A percentile compares a stretch with the other conserved stretches of the same genome.
phyloP scores from a whole-genome alignment of 2,888 invertebrate species.

The Napeogenes sylphis region DNA sequence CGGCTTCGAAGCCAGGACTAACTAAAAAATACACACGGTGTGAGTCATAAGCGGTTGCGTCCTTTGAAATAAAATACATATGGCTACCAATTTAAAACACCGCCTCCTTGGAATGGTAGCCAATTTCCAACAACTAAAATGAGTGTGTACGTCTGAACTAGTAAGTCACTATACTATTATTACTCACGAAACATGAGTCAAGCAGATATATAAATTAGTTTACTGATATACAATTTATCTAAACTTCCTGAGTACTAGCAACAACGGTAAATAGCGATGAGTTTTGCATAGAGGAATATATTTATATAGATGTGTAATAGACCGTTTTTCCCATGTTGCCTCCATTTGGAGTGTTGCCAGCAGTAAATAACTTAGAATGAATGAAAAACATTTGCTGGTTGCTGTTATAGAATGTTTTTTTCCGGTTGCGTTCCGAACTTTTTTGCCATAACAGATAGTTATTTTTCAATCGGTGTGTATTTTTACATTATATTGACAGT shows the following conservation, averaged over 20 bases:
- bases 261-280: conserved; percentile 3
- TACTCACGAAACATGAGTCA: no score
- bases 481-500: conserved; percentile 7
- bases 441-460: conserved; percentile 25
- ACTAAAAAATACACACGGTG: conserved; percentile 8
- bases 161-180: no score
- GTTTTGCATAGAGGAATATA: no score
- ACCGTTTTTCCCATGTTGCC: conserved; percentile 38
- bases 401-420: conserved; percentile 43
- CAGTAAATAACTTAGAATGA: conserved; percentile 34
- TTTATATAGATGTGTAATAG: conserved; percentile 22
- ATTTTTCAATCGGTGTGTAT: conserved; percentile 27
- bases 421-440: conserved; percentile 31
- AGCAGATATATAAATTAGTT: no score
- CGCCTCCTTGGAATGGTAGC: conserved; percentile 28
- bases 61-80: conserved; percentile 5
- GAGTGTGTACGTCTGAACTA: conserved; percentile 23
- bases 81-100: conserved; percentile 16
- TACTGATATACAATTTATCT: no score
- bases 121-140: conserved; percentile 28
- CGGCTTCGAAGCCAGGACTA: conserved; percentile 22
- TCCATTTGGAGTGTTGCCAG: conserved; percentile 45
- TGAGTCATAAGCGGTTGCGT: conserved; percentile 26
- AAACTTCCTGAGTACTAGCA: conserved; percentile 10
- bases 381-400: conserved; percentile 54